A percentile compares a stretch with the other conserved stretches of the same genome.
These are phyloP conservation scores for Myodes glareolus DNA, from an alignment of 2,113 vertebrate species.

Conservation along the genomic window DNA sequence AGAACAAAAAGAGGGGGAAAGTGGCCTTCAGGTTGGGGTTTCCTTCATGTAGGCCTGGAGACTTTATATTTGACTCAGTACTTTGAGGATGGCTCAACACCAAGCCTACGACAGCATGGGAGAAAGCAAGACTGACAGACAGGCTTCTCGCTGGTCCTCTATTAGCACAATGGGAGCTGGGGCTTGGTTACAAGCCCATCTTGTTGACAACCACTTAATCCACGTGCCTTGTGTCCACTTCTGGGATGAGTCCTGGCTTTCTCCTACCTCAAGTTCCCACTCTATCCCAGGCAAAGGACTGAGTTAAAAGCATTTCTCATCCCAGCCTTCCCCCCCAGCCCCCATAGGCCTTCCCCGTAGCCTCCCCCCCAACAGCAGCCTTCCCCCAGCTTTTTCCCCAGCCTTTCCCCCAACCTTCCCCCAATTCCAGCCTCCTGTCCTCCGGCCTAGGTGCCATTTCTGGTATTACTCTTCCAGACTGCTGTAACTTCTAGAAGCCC, in stretches of 20 bases:
- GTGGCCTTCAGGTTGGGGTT: no score
- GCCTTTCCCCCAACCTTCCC: no score
- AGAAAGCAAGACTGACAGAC: neutral
- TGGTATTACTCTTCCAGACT: neutral
- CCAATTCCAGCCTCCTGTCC: neutral
- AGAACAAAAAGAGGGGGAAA: neutral
- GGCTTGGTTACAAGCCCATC: neutral
- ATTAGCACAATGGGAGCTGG: neutral
- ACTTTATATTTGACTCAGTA: neutral
- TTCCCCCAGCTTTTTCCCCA: no score
- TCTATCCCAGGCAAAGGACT: neutral
- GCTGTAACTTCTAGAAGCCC: neutral
- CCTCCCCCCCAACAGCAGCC: no score
- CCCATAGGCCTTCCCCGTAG: no score
- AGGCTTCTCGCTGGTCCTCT: neutral
- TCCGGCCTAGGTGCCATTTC: neutral
- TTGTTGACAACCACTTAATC: neutral
- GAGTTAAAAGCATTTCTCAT: neutral
- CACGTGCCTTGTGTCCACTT: neutral
- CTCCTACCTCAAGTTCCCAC: neutral
- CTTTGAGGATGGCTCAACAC: neutral
- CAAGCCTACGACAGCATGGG: neutral
- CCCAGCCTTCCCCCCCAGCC: no score
- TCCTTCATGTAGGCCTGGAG: neutral
- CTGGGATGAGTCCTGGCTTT: neutral